Percentiles rank a stretch among this genome's conserved stretches.
These are phyloP conservation scores for Pleuronectes platessa DNA, from an alignment of 2,113 vertebrate species.

Conservation along the genomic window DNA sequence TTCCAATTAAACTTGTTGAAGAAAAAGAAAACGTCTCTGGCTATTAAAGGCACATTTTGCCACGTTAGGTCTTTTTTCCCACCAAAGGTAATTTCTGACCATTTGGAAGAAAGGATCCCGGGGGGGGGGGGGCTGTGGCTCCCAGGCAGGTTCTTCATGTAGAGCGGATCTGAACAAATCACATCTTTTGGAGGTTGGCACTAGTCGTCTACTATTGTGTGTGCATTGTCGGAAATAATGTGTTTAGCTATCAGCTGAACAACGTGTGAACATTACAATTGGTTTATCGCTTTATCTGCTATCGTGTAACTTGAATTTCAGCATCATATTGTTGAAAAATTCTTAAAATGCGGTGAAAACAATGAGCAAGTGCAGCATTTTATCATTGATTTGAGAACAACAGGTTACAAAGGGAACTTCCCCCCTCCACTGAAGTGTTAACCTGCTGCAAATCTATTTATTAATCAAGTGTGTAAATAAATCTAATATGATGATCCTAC, in stretches of 20 bases:
- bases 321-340: too few relatives aligned
- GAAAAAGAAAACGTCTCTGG: constrained; percentile 80
- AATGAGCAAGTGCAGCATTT: too few relatives aligned
- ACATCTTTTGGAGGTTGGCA: constrained; percentile 19
- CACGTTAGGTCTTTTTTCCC: constrained; percentile 72
- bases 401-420: too few relatives aligned
- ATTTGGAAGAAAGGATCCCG: constrained; percentile 66
- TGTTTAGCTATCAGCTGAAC: background rate
- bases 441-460: too few relatives aligned
- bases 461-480: too few relatives aligned
- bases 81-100: constrained; percentile 73
- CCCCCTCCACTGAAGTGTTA: too few relatives aligned
- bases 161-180: constrained; percentile 58
- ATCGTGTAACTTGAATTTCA: too few relatives aligned
- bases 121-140: constrained; percentile 59
- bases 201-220: constrained; percentile 14
- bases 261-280: background rate
- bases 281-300: background rate
- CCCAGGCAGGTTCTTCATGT: constrained; percentile 51
- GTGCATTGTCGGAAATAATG: constrained; percentile 9
- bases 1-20: constrained; percentile 92
- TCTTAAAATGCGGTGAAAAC: too few relatives aligned
- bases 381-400: too few relatives aligned
- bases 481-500: too few relatives aligned
- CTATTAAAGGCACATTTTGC: constrained; percentile 83